phyloP scores from a whole-genome alignment of 2,797 vertebrate species.

The Hippoglossus hippoglossus region DNA sequence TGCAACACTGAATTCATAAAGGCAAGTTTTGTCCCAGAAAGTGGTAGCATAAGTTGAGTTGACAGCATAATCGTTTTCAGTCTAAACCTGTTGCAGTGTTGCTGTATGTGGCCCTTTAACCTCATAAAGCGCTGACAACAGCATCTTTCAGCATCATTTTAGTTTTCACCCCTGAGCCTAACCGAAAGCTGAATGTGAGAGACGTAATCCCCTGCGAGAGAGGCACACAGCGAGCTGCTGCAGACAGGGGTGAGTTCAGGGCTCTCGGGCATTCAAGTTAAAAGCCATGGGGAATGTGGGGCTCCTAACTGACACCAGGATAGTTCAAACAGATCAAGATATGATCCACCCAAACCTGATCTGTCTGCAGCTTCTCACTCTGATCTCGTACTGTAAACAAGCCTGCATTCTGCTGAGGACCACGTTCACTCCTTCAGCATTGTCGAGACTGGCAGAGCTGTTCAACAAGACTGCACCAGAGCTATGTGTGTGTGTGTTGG shows the following conservation, averaged over 20 bases:
- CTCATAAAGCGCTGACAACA: neutral
- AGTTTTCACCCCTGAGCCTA: neutral
- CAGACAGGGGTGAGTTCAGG: conserved; percentile 15
- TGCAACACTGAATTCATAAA: neutral
- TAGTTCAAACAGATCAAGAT: conserved; percentile 30
- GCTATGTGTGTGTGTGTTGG: too few relatives aligned
- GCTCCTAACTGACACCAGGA: conserved; percentile 23
- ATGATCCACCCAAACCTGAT: conserved; percentile 24
- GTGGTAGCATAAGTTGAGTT: neutral
- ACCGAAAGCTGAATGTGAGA: conserved; percentile 6
- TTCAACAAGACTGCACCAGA: neutral
- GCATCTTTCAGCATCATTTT: neutral
- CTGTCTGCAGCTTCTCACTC: conserved; percentile 34
- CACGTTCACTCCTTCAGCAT: too few relatives aligned
- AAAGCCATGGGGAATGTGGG: conserved; percentile 18
- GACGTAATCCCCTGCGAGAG: neutral
- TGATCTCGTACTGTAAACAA: conserved; percentile 36
- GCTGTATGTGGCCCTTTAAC: neutral
- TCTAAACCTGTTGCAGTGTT: neutral
- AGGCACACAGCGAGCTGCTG: conserved; percentile 1
- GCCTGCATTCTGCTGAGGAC: neutral
- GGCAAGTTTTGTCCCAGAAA: neutral
- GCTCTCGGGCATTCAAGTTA: conserved; percentile 20
- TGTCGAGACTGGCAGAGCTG: neutral
- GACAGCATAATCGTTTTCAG: too few relatives aligned